phyloP scores from a whole-genome alignment of 2,113 vertebrate species.

The Taxidea taxus region DNA sequence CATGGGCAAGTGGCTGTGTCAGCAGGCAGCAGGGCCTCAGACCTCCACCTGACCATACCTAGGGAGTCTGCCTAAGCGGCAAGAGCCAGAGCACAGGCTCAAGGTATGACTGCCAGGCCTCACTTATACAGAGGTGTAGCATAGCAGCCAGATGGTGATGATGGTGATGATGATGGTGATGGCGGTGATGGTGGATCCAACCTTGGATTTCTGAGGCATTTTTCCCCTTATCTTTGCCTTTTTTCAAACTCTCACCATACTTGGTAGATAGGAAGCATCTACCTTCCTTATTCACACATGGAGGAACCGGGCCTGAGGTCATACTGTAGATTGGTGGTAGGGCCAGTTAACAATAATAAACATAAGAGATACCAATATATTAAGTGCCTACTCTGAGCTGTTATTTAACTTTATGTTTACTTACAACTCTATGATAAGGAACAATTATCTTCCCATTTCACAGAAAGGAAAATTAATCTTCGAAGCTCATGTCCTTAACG shows the following conservation, averaged over 20 bases:
- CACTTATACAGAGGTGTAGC: background rate
- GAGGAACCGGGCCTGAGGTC: background rate
- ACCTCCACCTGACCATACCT: background rate
- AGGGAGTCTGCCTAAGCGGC: background rate
- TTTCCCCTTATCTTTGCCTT: background rate
- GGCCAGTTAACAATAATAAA: background rate
- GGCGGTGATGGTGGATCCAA: background rate
- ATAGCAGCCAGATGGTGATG: background rate
- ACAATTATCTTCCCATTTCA: background rate
- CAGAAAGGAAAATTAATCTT: background rate
- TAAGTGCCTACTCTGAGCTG: background rate
- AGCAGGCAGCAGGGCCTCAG: background rate
- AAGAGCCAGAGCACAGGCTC: background rate
- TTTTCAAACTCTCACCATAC: background rate
- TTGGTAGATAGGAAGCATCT: background rate
- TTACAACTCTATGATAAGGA: background rate
- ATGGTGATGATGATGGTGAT: background rate
- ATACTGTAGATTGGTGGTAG: background rate
- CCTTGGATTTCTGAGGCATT: background rate
- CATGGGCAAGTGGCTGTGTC: background rate
- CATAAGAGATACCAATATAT: background rate
- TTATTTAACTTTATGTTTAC: background rate
- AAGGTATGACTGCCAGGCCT: background rate
- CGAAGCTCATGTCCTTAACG: background rate
- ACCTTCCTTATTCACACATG: background rate